phyloP scores from a whole-genome alignment of 2,797 vertebrate species.

The Acomys russatus region DNA sequence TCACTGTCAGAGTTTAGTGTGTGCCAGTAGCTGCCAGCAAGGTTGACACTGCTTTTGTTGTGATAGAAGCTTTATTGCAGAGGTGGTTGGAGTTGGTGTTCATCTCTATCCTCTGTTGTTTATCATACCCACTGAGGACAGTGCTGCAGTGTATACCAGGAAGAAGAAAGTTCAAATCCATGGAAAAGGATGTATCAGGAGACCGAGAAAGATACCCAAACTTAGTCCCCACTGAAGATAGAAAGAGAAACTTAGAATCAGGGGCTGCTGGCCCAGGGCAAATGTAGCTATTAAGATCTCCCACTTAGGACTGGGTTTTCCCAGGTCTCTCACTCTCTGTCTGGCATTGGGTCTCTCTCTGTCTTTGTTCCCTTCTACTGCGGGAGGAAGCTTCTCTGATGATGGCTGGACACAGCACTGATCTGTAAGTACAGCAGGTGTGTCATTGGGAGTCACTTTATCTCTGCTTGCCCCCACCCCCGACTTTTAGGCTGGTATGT shows the following conservation, averaged over 20 bases:
- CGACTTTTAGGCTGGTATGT: neutral
- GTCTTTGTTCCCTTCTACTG: neutral
- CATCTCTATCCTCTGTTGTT: neutral
- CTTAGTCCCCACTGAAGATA: neutral
- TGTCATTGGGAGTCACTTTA: neutral
- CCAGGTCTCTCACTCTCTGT: no score
- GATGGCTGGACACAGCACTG: neutral
- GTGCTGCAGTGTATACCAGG: neutral
- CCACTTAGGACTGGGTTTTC: neutral
- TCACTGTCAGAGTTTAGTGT: conserved; percentile 6
- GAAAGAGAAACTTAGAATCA: neutral
- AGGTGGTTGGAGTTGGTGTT: neutral
- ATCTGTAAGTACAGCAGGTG: no score
- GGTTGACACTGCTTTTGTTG: neutral
- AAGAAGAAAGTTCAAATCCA: neutral
- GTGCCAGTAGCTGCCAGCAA: neutral
- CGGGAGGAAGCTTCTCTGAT: neutral
- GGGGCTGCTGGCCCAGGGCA: neutral
- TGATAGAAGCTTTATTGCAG: neutral
- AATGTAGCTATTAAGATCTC: neutral
- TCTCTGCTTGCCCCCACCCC: neutral
- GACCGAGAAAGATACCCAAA: neutral
- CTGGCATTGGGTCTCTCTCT: no score
- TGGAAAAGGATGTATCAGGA: neutral
- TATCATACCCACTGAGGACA: neutral